Evolutionary conservation across 2,888 invertebrate species (phyloP).

Genomic region (Ditula angustiorana): DNA sequence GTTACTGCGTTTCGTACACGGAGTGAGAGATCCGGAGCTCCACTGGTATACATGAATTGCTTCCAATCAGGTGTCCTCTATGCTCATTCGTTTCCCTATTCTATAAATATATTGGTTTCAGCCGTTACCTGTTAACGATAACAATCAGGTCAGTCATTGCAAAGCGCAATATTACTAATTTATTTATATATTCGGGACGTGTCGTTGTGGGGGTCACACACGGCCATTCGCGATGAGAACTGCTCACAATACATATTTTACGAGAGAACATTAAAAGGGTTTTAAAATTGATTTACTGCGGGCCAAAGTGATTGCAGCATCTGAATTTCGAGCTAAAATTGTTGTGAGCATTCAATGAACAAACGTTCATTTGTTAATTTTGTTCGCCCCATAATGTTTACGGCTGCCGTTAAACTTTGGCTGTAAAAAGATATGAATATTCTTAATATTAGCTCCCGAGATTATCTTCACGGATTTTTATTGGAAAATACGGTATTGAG

Average conservation of each 20-base stretch:
- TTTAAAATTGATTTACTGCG: slow-evolving; percentile 79
- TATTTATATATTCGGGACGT: slow-evolving; percentile 46
- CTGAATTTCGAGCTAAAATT: slow-evolving; percentile 71
- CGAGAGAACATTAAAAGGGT: slow-evolving; percentile 74
- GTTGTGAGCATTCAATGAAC: slow-evolving; percentile 71
- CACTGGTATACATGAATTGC: no score
- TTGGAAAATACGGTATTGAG: slow-evolving; percentile 9
- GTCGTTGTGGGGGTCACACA: slow-evolving; percentile 46
- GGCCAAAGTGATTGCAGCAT: slow-evolving; percentile 65
- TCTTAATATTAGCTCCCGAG: slow-evolving; percentile 65
- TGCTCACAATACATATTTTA: slow-evolving; percentile 69
- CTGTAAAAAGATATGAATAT: slow-evolving; percentile 67
- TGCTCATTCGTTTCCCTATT: no score
- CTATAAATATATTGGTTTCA: no score
- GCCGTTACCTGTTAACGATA: slow-evolving; percentile 49
- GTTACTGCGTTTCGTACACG: no score
- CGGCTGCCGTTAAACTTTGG: slow-evolving; percentile 70
- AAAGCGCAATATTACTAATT: slow-evolving; percentile 57
- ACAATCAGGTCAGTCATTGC: slow-evolving; percentile 51
- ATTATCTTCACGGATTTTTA: slow-evolving; percentile 38
- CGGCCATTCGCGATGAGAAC: slow-evolving; percentile 42
- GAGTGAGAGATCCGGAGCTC: no score
- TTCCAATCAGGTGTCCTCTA: no score
- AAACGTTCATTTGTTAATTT: slow-evolving; percentile 81
- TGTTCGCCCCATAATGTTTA: slow-evolving; percentile 73